Base-by-base conservation (phyloP, 64 coral and sea anemone species). In the Dendrophyllia cribrosa region DNA sequence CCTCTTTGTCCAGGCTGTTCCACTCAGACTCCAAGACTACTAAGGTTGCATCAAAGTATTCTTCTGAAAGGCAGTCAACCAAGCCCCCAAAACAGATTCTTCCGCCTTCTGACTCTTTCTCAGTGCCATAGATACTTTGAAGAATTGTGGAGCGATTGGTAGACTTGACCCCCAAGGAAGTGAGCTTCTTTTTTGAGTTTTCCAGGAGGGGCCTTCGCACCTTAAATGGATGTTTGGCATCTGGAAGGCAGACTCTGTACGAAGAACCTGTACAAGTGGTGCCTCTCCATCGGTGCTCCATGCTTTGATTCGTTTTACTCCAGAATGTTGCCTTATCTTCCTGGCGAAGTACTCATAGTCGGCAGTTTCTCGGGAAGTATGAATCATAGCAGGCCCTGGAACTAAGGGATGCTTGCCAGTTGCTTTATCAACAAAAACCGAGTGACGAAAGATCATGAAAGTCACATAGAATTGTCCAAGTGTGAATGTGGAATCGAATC, bases 341-440 rank as follows among this genome's bases (percentile, higher is more conserved):
- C 17, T 78, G 75, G 75, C 75, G 8, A 78, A 78, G 47, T 78
- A 78, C 75, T 78, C 75, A 19, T 50, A 78, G 75, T 78, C 75
- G 53, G 46, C 46, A 51, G 75, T 78, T 52, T 46, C 75, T 78
- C 75, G 9, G 22, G 47, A 52, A 78, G 10, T 53, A 19, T 78
- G 75, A 78, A 78, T 78, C 75, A 78, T 78, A 52, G 22, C 8
- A 51, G 47, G 75, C 75, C 75, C 7, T 78, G 75, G 75, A 52
- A 78, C 75, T 78, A 78, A 78, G 34, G 22, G 45, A 19, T 78
- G 45, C 45, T 78, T 11, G 12, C 43, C 75, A 52, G 24, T 46
- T 6, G 23, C 74, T 47, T 77, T 77, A 50, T 77, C 44, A 77
- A 77, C 69, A n/a, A 72, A 72, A 17, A 77, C 74, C 51, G 26